A percentile compares a stretch with the other conserved stretches of the same genome.
Evolutionary conservation across 2,888 invertebrate species (phyloP).

Genomic region (Cryptus viduatorius): DNA sequence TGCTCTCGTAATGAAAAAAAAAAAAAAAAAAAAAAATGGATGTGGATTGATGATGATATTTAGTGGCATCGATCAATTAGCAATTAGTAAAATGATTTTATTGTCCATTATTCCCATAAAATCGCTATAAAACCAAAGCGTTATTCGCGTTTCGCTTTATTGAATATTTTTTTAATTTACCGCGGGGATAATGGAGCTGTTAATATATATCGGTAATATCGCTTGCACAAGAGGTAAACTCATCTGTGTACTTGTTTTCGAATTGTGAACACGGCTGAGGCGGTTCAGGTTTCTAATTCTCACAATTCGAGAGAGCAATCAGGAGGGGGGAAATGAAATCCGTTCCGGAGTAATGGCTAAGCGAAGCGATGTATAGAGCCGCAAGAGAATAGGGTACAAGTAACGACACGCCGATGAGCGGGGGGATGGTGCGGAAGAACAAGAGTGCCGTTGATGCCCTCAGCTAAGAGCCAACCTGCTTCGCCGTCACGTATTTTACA

Average conservation of each 20-base stretch:
- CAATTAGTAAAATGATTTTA: neutral
- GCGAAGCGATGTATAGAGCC: slow-evolving; percentile 39
- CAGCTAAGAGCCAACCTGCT: slow-evolving; percentile 21
- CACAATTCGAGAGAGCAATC: slow-evolving; percentile 43
- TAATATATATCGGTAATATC: too few species aligned
- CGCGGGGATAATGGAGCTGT: too few species aligned
- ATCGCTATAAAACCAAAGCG: too few species aligned
- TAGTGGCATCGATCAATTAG: neutral
- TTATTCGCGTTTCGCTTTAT: too few species aligned
- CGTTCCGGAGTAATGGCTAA: slow-evolving; percentile 66
- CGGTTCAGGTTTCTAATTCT: slow-evolving; percentile 62
- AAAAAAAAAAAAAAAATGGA: neutral
- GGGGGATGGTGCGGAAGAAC: slow-evolving; percentile 48
- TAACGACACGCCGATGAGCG: slow-evolving; percentile 44
- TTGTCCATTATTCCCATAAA: too few species aligned
- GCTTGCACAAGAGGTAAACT: neutral
- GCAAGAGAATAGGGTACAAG: slow-evolving; percentile 54
- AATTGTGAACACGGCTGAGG: slow-evolving; percentile 44
- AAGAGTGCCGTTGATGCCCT: slow-evolving; percentile 62
- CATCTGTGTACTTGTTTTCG: slow-evolving; percentile 21
- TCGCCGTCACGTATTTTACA: slow-evolving; percentile 14
- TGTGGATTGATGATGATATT: neutral
- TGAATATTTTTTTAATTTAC: too few species aligned
- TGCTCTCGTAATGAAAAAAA: neutral
- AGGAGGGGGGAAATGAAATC: slow-evolving; percentile 62